phyloP scores from a whole-genome alignment of 1,140 invertebrate genomes.

The Zaprionus lachaisei region DNA sequence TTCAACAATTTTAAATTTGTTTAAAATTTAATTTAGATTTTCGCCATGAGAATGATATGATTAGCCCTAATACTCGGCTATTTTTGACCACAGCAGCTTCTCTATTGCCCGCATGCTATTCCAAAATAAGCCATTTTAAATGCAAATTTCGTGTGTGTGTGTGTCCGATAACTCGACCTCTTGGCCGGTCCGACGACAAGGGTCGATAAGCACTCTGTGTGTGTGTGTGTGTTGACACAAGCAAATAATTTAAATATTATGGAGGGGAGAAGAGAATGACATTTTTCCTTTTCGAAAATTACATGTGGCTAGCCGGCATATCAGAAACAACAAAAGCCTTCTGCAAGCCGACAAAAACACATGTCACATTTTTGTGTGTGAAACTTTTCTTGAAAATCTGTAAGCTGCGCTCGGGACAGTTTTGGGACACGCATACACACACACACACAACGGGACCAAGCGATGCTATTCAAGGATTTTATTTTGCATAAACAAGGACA shows the following conservation, averaged over 20 bases:
- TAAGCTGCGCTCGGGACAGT: conserved; percentile 56
- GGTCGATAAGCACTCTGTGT: conserved; percentile 22
- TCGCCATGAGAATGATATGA: neutral
- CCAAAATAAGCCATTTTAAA: conserved; percentile 40
- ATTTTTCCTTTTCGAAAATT: conserved; percentile 15
- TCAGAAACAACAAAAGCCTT: conserved; percentile 36
- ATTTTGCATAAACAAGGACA: conserved; percentile 54
- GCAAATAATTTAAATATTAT: conserved; percentile 54
- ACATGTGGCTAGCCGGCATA: conserved; percentile 24
- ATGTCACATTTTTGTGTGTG: conserved; percentile 77
- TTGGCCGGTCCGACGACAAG: conserved; percentile 17
- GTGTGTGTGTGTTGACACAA: conserved; percentile 29
- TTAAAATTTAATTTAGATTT: conserved; percentile 5
- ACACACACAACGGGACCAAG: conserved; percentile 1
- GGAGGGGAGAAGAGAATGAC: conserved; percentile 2
- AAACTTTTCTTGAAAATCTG: conserved; percentile 71
- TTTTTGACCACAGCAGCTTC: neutral
- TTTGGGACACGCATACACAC: conserved; percentile 30
- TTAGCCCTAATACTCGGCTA: neutral
- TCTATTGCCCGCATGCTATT: neutral
- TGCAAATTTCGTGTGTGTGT: conserved; percentile 19
- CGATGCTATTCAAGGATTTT: conserved; percentile 54
- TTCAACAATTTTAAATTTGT: neutral
- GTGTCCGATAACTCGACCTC: conserved; percentile 27
- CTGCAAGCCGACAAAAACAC: conserved; percentile 65